Evolutionary conservation across 2,888 invertebrate genomes (phyloP).

Genomic region (Apodemia duryi): DNA sequence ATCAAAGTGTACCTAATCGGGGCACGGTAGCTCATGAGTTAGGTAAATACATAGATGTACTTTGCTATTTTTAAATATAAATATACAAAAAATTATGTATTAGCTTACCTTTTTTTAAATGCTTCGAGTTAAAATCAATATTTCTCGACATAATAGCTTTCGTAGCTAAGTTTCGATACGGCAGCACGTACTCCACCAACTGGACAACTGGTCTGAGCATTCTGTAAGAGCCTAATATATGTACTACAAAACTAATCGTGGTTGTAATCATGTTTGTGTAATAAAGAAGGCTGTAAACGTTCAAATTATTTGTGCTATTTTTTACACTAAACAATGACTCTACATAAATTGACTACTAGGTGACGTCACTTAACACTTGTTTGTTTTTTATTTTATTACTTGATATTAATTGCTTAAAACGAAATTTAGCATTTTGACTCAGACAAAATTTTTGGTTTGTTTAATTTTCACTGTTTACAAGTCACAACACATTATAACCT

Average conservation of each 20-base stretch:
- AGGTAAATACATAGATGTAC: neutral
- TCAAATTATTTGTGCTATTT: neutral
- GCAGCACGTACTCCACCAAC: slow-evolving; percentile 46
- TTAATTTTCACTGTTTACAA: too few relatives aligned
- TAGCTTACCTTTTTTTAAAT: slow-evolving; percentile 57
- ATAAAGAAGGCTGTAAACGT: neutral
- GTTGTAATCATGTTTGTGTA: slow-evolving; percentile 35
- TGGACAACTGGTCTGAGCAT: slow-evolving; percentile 42
- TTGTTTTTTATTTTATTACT: too few relatives aligned
- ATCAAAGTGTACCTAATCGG: too few relatives aligned
- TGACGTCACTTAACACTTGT: neutral
- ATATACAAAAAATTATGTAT: neutral
- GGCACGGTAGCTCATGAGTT: too few relatives aligned
- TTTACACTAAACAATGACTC: slow-evolving; percentile 1
- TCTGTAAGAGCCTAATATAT: slow-evolving; percentile 40
- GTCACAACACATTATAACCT: too few relatives aligned
- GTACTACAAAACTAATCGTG: slow-evolving; percentile 38
- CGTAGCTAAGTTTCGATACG: slow-evolving; percentile 48
- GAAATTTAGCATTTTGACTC: too few relatives aligned
- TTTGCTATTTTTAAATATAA: neutral
- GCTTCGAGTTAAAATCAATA: slow-evolving; percentile 58
- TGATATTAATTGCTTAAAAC: too few relatives aligned
- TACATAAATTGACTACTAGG: neutral
- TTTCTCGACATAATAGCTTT: slow-evolving; percentile 41
- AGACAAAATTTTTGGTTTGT: too few relatives aligned